Conservation (phyloP, 1,140 invertebrate species). For the Saxidomus purpurata region DNA sequence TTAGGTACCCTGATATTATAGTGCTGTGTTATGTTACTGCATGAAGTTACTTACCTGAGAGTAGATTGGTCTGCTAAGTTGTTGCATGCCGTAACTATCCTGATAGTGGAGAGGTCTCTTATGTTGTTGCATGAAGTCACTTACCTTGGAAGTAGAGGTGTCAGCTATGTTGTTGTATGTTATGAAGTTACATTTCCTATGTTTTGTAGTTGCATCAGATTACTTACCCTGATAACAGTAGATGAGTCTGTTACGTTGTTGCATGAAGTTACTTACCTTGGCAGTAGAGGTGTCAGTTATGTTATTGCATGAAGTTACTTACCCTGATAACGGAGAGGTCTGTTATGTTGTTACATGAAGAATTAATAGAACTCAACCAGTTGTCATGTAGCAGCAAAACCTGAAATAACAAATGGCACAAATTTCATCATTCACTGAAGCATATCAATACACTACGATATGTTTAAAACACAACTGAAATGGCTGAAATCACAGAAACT, state of each 20-base stretch:
- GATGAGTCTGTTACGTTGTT: too few relatives aligned
- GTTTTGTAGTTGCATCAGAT: background rate
- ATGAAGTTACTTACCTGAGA: too few relatives aligned
- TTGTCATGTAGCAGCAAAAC: conserved; percentile 89
- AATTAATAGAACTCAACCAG: conserved; percentile 89
- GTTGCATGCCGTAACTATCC: too few relatives aligned
- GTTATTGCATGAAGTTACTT: conserved; percentile 45
- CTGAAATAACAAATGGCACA: conserved; percentile 67
- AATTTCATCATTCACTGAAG: too few relatives aligned
- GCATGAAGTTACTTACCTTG: too few relatives aligned
- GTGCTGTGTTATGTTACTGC: conserved; percentile 91
- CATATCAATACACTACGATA: too few relatives aligned
- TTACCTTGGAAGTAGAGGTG: conserved; percentile 90
- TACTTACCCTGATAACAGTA: background rate
- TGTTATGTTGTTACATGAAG: conserved; percentile 90
- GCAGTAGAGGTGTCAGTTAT: background rate
- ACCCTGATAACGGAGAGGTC: conserved; percentile 91
- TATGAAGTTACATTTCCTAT: too few relatives aligned
- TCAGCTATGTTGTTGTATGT: conserved; percentile 90
- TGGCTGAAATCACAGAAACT: too few relatives aligned
- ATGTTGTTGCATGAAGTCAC: background rate
- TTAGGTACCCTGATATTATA: conserved; percentile 88
- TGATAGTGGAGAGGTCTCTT: too few relatives aligned
- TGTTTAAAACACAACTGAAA: too few relatives aligned
- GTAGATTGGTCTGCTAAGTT: too few relatives aligned